Conservation (phyloP, 35 echinoderm and acorn worm genomes). For the Nesometra sesokonis region DNA sequence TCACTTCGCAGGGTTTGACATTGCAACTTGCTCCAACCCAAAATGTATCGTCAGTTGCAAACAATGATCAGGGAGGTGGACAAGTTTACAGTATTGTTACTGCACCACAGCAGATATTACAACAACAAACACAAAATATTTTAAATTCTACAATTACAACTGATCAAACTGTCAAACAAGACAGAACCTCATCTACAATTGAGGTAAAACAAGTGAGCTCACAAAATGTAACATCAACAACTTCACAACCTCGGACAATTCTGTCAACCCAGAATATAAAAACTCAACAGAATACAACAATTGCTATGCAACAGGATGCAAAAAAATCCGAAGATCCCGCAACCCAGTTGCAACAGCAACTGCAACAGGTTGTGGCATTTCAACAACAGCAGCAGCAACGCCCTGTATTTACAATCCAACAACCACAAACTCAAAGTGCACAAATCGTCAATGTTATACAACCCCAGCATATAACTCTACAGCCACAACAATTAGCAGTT, state of each 20-base stretch:
- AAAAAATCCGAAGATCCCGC: neutral
- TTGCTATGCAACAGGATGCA: conserved; percentile 5
- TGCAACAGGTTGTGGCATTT: conserved; percentile 8
- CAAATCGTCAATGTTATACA: conserved; percentile 3
- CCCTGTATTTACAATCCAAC: neutral
- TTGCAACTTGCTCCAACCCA: conserved; percentile 48
- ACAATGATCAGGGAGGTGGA: neutral
- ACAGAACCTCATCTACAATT: neutral
- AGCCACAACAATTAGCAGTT: conserved; percentile 21
- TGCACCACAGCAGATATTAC: neutral
- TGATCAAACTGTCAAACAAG: neutral
- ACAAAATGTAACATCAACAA: neutral
- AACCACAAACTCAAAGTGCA: neutral
- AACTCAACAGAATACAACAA: neutral
- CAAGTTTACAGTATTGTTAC: conserved; percentile 42
- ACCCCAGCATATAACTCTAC: neutral
- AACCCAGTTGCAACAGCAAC: conserved; percentile 7
- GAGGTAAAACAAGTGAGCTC: neutral
- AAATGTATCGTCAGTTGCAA: conserved; percentile 26
- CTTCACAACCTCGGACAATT: neutral
- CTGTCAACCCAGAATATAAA: neutral
- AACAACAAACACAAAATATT: neutral
- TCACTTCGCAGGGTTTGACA: conserved; percentile 41
- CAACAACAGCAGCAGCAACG: conserved; percentile 10
- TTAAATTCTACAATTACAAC: neutral